These are phyloP conservation scores for Apodemia zela DNA, from an alignment of 2,888 invertebrate genomes.

Conservation along the genomic window DNA sequence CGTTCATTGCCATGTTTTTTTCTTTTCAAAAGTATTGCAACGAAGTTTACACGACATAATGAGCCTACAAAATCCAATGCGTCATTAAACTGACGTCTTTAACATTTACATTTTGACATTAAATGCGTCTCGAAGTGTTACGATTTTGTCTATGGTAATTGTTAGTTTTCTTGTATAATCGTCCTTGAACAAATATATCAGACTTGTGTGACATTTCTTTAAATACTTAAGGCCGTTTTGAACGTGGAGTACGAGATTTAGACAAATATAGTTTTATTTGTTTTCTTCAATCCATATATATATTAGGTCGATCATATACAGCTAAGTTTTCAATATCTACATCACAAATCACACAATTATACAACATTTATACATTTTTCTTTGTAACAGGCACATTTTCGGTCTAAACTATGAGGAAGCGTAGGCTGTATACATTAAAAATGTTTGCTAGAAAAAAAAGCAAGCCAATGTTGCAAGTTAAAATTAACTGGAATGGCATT, in stretches of 20 bases:
- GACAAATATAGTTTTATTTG: slow-evolving; percentile 6
- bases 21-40: not conserved
- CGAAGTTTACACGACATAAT: no score
- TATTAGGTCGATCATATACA: slow-evolving; percentile 7
- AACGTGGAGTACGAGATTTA: slow-evolving; percentile 15
- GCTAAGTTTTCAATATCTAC: slow-evolving; percentile 19
- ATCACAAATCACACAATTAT: slow-evolving; percentile 34
- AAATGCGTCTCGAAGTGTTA: not conserved
- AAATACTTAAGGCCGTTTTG: slow-evolving; percentile 19
- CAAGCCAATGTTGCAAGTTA: slow-evolving; percentile 16
- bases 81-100: not conserved
- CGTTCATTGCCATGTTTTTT: not conserved
- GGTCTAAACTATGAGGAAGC: slow-evolving; percentile 32
- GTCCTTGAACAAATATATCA: slow-evolving; percentile 18
- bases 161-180: not conserved
- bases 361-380: slow-evolving; percentile 28
- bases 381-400: slow-evolving; percentile 38
- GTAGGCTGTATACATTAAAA: slow-evolving; percentile 18
- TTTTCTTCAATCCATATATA: slow-evolving; percentile 3
- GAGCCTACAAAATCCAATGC: not conserved
- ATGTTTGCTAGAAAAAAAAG: slow-evolving; percentile 18
- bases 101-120: no score
- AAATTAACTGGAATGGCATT: slow-evolving; percentile 19
- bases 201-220: slow-evolving; percentile 24
- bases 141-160: not conserved